Evolutionary conservation across 2,888 invertebrate genomes (phyloP), one percentile per base, ranked within the genome.

Genomic region (Polia nebulosa): DNA sequence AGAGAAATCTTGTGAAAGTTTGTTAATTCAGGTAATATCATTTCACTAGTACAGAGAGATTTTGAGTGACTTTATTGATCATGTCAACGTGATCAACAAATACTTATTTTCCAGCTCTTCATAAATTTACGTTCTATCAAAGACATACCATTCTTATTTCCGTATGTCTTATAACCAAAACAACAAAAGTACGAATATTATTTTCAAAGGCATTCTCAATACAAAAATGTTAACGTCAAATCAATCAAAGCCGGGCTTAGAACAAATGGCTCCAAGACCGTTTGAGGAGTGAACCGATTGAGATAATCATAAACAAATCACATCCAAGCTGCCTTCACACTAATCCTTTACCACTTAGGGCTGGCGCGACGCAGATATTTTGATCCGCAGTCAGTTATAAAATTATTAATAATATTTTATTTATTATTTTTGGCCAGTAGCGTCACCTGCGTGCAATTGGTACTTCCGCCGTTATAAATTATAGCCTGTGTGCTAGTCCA

Each of bases 221-320:
- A 49, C 15, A 64, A 80, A 72, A 59, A 55, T 66, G 67, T 66
- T 62, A 57, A 47, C 63, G 60, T 68, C 58, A 22, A 68, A 80
- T 80, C 75, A 81, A 81, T 83, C 84, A 83, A 68, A 78, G 57
- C 17, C n/a, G 45, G 49, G 47, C 59, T 66, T 52, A 68, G 53
- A 81, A 71, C 74, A 74, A 81, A 71, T 72, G 73, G 71, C 52
- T 78, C 56, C 45, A 64, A 56, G 58, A 82, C 63, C 68, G 72
- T 67, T 66, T 34, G 64, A 72, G 63, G 20, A 79, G 59, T 39
- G 59, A 57, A 63, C 32, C 62, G 67, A 60, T 80, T 64, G 59
- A 77, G 71, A 84, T 82, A 77, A 82, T 82, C 72, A 82, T 82
- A 84, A 82, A 84, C 80, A 84, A 82, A 82, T 84, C 82, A 80